phyloP scores from a whole-genome alignment of 1,140 invertebrate species.

The Drosophila pruinosa region DNA sequence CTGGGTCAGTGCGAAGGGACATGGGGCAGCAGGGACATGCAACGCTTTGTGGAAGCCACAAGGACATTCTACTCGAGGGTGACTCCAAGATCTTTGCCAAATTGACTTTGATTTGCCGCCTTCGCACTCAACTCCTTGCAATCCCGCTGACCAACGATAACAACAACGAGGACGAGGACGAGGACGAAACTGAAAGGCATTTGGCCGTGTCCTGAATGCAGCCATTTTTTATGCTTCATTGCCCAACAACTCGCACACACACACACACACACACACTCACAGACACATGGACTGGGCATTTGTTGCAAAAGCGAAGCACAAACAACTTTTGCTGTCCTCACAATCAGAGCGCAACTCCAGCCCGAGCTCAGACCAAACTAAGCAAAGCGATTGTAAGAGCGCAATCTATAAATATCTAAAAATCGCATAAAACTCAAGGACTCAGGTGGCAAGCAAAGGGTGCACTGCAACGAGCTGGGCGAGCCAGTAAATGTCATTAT shows the following conservation, averaged over 20 bases:
- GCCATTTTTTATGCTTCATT: constrained; percentile 68
- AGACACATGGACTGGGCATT: constrained; percentile 23
- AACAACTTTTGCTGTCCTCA: constrained; percentile 4
- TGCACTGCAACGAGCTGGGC: constrained; percentile 16
- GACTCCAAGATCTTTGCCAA: constrained; percentile 36
- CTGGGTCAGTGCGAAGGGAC: not conserved
- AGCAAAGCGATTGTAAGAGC: constrained; percentile 39
- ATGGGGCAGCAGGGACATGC: not conserved
- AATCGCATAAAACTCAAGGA: constrained; percentile 70
- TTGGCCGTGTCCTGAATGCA: constrained; percentile 44
- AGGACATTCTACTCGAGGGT: constrained; percentile 41
- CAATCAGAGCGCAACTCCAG: not conserved
- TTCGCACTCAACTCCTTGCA: constrained; percentile 7
- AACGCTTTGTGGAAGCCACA: constrained; percentile 33
- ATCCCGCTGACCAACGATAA: constrained; percentile 1
- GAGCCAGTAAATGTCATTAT: constrained; percentile 58
- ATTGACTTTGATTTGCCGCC: constrained; percentile 48
- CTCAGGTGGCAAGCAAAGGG: constrained; percentile 11
- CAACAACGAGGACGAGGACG: not conserved
- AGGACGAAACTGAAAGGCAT: constrained; percentile 25
- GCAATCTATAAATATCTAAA: constrained; percentile 78
- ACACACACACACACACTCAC: constrained; percentile 1
- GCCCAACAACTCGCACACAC: constrained; percentile 35
- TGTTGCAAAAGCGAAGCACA: constrained; percentile 11
- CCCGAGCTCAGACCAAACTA: not conserved